phyloP scores from a whole-genome alignment of 2,888 invertebrate species.

The Liopterus haemorrhoidalis region DNA sequence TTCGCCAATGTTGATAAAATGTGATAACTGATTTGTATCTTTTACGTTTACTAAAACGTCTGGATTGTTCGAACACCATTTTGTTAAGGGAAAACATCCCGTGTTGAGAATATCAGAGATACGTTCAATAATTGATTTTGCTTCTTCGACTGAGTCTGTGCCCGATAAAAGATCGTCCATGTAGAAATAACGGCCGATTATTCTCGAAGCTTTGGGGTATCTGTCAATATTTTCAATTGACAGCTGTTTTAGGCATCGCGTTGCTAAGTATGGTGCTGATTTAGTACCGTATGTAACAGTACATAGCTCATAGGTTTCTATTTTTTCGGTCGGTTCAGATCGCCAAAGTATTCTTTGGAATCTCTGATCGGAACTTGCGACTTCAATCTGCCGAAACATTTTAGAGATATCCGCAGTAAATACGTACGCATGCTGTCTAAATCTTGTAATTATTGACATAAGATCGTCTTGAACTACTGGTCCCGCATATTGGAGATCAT shows the following conservation, averaged over 20 bases:
- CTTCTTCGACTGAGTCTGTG: slow-evolving; percentile 13
- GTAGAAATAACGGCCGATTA: neutral
- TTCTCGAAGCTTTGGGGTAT: neutral
- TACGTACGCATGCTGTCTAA: slow-evolving; percentile 26
- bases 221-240: neutral
- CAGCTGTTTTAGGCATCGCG: too few relatives aligned
- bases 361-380: too few relatives aligned
- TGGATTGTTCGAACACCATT: slow-evolving; percentile 26
- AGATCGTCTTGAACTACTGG: slow-evolving; percentile 31
- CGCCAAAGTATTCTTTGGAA: too few relatives aligned
- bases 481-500: slow-evolving; percentile 28
- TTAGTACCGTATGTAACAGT: too few relatives aligned
- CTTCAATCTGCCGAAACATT: slow-evolving; percentile 34
- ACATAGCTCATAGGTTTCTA: too few relatives aligned
- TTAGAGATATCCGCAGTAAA: slow-evolving; percentile 32
- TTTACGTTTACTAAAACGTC: too few relatives aligned
- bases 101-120: slow-evolving; percentile 11
- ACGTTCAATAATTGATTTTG: slow-evolving; percentile 15
- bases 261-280: too few relatives aligned
- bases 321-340: too few relatives aligned
- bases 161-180: neutral
- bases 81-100: slow-evolving; percentile 22
- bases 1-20: too few relatives aligned
- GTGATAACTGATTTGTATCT: too few relatives aligned
- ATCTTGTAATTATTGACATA: slow-evolving; percentile 26